Evolutionary conservation across 2,888 invertebrate genomes (phyloP).

Genomic region (Megamerina dolium): DNA sequence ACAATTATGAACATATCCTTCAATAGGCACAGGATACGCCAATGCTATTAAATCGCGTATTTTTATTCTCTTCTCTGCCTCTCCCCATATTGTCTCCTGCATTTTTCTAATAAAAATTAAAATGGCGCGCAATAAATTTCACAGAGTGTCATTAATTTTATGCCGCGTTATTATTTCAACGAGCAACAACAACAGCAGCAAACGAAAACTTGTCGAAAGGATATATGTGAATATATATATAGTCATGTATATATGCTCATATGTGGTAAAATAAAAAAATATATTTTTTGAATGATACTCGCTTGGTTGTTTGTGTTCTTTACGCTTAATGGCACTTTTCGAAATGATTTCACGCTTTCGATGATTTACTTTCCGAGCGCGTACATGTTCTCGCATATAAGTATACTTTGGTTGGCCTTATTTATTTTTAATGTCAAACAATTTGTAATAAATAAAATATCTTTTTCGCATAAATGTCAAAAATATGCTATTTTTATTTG

Average conservation of each 20-base stretch:
- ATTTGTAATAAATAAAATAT: conserved; percentile 17
- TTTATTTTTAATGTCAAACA: conserved; percentile 18
- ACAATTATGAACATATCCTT: too few species aligned
- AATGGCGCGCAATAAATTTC: conserved; percentile 19
- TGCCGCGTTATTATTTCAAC: conserved; percentile 11
- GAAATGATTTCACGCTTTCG: conserved; percentile 17
- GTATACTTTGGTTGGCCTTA: too few species aligned
- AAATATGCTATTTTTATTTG: too few species aligned
- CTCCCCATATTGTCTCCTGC: too few species aligned
- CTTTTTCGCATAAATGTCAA: conserved; percentile 13
- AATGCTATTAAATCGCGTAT: too few species aligned
- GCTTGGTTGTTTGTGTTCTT: neutral
- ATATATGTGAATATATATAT: neutral
- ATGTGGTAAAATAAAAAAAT: neutral
- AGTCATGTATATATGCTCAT: neutral
- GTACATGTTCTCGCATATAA: neutral
- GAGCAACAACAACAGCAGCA: too few species aligned
- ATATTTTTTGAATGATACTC: neutral
- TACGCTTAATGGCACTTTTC: conserved; percentile 7
- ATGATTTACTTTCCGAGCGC: conserved; percentile 15
- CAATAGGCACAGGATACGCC: too few species aligned
- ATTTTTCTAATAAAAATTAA: conserved; percentile 21
- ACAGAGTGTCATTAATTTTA: conserved; percentile 17
- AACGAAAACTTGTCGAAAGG: conserved; percentile 2
- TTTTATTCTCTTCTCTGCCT: too few species aligned